Conservation (phyloP, 2,113 vertebrate species). For the Perca schrenkii region DNA sequence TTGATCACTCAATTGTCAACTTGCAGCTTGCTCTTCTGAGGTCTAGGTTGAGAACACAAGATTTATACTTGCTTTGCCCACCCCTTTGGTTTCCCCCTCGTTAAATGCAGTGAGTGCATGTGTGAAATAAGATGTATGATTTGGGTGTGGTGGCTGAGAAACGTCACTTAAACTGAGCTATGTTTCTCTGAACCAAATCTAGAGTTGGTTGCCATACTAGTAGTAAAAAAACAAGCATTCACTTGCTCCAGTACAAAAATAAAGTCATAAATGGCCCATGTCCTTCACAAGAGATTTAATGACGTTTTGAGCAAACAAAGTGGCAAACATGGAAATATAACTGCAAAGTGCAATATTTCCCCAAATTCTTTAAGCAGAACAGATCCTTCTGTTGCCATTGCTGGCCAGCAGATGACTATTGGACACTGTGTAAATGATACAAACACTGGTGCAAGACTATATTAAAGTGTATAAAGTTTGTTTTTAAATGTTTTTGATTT, state of each 20-base stretch:
- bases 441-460: background rate
- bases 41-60: background rate
- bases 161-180: background rate
- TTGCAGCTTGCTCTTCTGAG: conserved; percentile 27
- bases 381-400: background rate
- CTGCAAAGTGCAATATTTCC: background rate
- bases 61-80: conserved; percentile 60
- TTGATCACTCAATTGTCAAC: conserved; percentile 8
- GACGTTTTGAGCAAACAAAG: background rate
- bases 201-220: background rate
- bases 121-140: conserved; percentile 59
- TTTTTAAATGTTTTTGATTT: no score
- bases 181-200: conserved; percentile 45
- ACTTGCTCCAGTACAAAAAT: background rate
- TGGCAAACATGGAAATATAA: background rate
- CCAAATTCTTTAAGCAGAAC: background rate
- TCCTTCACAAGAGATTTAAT: conserved; percentile 24
- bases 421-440: background rate
- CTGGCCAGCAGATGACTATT: background rate
- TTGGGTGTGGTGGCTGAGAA: conserved; percentile 52
- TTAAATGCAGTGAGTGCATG: background rate
- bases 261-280: background rate
- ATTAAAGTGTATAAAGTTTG: no score
- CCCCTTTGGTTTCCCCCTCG: conserved; percentile 11
- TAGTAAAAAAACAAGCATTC: background rate